phyloP scores from a whole-genome alignment of 2,797 vertebrate genomes.

The Vultur gryphus region DNA sequence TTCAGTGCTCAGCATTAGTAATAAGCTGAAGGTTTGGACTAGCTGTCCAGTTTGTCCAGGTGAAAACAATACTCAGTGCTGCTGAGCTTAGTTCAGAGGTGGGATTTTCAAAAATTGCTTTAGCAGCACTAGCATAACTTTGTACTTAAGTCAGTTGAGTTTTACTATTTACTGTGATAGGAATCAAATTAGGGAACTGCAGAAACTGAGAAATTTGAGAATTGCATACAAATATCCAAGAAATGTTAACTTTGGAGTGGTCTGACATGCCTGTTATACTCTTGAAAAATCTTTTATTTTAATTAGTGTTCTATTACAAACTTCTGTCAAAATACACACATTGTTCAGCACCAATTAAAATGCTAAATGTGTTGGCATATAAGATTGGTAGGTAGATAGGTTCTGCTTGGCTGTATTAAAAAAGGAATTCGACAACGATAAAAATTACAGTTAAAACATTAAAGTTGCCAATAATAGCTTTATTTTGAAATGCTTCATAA shows the following conservation, averaged over 20 bases:
- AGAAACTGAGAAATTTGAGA: neutral
- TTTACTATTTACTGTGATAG: neutral
- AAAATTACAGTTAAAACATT: neutral
- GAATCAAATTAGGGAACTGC: neutral
- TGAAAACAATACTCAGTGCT: neutral
- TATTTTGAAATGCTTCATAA: neutral
- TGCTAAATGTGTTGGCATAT: neutral
- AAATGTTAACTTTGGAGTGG: neutral
- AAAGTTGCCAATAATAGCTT: neutral
- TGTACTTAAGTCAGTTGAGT: neutral
- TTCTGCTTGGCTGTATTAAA: neutral
- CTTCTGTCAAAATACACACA: neutral
- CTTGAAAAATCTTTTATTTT: neutral
- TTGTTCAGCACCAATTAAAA: neutral
- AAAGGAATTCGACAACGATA: neutral
- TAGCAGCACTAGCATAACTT: neutral
- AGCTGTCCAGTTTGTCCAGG: neutral
- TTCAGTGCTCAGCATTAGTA: neutral
- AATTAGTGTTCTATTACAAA: neutral
- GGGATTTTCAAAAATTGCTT: neutral
- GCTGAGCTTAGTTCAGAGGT: neutral
- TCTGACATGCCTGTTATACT: neutral
- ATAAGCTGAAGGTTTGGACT: neutral
- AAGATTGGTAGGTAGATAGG: neutral
- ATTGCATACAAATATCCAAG: neutral